Evolutionary conservation across 2,888 invertebrate species (phyloP).

Genomic region (Drosophila parthenogenetica): DNA sequence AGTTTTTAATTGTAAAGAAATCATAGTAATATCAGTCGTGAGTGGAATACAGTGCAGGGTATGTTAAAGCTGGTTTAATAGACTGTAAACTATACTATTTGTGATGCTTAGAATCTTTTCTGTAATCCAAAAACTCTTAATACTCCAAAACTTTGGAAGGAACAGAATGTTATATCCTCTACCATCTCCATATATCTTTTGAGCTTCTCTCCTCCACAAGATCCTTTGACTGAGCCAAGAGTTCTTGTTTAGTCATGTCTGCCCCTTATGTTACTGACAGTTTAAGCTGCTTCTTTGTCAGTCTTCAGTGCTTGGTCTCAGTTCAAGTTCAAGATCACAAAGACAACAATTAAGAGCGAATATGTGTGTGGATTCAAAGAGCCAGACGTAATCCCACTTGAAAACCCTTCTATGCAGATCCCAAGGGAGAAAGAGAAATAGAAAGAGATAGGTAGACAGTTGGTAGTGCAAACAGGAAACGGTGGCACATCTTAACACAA

Average conservation of each 20-base stretch:
- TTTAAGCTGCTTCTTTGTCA: slow-evolving; percentile 5
- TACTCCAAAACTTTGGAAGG: no score
- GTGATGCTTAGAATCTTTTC: no score
- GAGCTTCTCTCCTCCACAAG: neutral
- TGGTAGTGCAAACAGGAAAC: slow-evolving; percentile 43
- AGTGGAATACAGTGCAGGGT: no score
- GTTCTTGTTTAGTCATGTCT: slow-evolving; percentile 6
- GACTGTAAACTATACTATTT: no score
- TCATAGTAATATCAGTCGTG: no score
- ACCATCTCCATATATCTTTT: neutral
- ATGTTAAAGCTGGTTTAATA: no score
- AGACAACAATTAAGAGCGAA: slow-evolving; percentile 36
- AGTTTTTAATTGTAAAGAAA: no score
- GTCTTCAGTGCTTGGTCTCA: neutral
- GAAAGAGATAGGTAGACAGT: slow-evolving; percentile 1
- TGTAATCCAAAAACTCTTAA: no score
- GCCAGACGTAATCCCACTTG: slow-evolving; percentile 7
- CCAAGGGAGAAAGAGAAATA: no score
- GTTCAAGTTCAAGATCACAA: slow-evolving; percentile 32
- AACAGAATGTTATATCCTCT: neutral
- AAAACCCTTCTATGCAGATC: slow-evolving; percentile 2
- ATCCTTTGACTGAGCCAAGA: slow-evolving; percentile 5
- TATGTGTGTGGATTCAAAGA: slow-evolving; percentile 17
- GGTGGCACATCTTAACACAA: slow-evolving; percentile 38
- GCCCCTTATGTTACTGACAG: neutral